Evolutionary conservation across 1,140 invertebrate genomes (phyloP), one percentile per base, ranked within the genome.

Genomic region (Nebria ingens): DNA sequence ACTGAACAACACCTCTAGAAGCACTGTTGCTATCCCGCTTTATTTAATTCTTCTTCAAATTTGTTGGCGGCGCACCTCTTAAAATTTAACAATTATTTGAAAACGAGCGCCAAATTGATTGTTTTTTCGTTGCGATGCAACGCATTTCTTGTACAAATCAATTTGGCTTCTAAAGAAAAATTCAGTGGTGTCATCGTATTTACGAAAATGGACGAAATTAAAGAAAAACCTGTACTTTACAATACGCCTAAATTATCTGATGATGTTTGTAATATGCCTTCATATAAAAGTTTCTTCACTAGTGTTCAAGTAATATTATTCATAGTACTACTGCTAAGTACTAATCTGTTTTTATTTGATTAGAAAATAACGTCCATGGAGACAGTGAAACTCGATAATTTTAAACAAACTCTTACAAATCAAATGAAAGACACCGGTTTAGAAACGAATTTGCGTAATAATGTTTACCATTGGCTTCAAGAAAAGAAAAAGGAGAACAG

Each of bases 381-480:
- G 51, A 77, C 70, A 56, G 86, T 91, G 9, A 82, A 79, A 64
- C 80, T 82, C 59, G 79, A 85, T 49, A 83, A 90, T 67, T 91
- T 92, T 64, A 85, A 84, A 69, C 79, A 80, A 59, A 84, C 84
- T 0, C 70, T 92, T 53, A 73, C 86, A 56, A 77, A 81, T 54
- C 81, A 83, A 15, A 80, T 92, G 67, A 87, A 83, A 71, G 75
- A 76, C 54, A 83, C 82, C 58, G 86, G 86, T 25, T 73, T 91
- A 55, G 87, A 91, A 68, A 86, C 81, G 11, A 84, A 89, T 66
- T 75, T 91, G 38, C 76, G 85, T 60, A 92, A 92, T 62, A 87
- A 86, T 20, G 83, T 91, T 19, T 92, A 83, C 69, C 86, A 90
- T 65, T 87, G 87, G 82, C 73, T 86, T 15, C 77, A 85, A 45